phyloP scores from a whole-genome alignment of 2,888 invertebrate species.

The Euspilapteryx auroguttella region DNA sequence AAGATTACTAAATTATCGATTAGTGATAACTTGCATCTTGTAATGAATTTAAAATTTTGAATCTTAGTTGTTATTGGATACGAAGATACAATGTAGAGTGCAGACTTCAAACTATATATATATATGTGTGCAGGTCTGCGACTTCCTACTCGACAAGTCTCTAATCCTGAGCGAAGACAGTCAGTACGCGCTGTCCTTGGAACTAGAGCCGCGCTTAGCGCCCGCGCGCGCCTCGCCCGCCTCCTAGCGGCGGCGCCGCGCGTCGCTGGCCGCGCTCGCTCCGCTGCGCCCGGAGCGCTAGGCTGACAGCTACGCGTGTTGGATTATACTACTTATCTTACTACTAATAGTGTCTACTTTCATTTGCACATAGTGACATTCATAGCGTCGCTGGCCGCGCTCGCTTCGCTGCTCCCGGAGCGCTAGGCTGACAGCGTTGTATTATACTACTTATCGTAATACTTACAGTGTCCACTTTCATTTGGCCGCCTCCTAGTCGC shows the following conservation, averaged over 20 bases:
- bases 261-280: constrained; percentile 46
- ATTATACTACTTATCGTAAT: too few species aligned
- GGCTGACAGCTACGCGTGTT: constrained; percentile 11
- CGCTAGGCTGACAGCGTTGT: constrained; percentile 20
- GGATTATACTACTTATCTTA: background rate
- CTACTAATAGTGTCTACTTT: too few species aligned
- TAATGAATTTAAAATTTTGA: too few species aligned
- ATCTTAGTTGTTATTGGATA: too few species aligned
- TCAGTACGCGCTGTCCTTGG: constrained; percentile 78
- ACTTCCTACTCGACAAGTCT: constrained; percentile 78
- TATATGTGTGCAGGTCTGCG: constrained; percentile 58
- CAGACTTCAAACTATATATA: too few species aligned
- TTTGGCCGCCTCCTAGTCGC: constrained; percentile 46
- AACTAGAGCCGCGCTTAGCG: constrained; percentile 77
- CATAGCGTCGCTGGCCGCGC: constrained; percentile 50
- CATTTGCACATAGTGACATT: too few species aligned
- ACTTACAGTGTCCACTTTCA: too few species aligned
- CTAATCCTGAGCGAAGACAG: constrained; percentile 82
- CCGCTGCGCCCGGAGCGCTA: constrained; percentile 32
- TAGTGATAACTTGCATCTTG: too few species aligned
- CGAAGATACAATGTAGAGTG: too few species aligned
- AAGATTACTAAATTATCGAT: too few species aligned
- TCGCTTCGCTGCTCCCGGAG: constrained; percentile 32
- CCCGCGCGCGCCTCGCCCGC: constrained; percentile 28
- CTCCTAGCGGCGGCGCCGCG: constrained; percentile 51